Evolutionary conservation across 2,113 vertebrate genomes (phyloP), one percentile per base, ranked within the genome.

Genomic region (Halcyon senegalensis): DNA sequence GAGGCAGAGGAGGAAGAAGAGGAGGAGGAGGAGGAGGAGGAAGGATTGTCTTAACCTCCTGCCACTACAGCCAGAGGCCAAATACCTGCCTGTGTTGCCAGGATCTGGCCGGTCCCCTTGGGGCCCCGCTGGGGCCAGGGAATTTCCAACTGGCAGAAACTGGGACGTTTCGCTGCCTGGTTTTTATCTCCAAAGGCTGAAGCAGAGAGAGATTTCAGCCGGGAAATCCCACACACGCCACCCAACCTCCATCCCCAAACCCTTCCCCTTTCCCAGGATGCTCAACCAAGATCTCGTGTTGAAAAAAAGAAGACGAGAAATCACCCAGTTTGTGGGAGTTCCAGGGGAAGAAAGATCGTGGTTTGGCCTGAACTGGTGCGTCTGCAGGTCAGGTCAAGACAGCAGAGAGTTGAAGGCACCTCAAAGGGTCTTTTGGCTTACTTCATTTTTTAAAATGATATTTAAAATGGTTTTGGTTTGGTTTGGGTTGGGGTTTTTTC

Each of bases 341-440:
- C 2, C 2, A 35, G 37, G 21, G 25, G 39, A 15, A 23, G 31
- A 51, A 69, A 53, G 1, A 0, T 7, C 7, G 1, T 6, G 4
- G 3, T 75, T 16, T 18, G 16, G 19, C 27, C 11, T 24, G 46
- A 30, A 55, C 13, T 48, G 39, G 16, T 8, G 28, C 2, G 0
- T 10, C 33, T 23, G 28, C 33, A 5, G 78, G 46, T 80, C 25
- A 5, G 39, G 11, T 15, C 11, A 4, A 53, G 67, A 2, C 0
- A 60, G 35, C 13, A 6, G n/a, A 43, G 25, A 17, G 27, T 2
- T 23, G 86, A 11, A n/a, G 48, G 24, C 10, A 4, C 62, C 55
- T 27, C 4, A 1, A 35, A 13, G 31, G 19, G 31, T 50, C 13
- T 0, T 20, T 30, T 48, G 27, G 15, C 11, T 55, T 83, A 23